A percentile compares a stretch with the other conserved stretches of the same genome.
phyloP scores from a whole-genome alignment of 1,140 invertebrate species.

The Chlorops oryzae region DNA sequence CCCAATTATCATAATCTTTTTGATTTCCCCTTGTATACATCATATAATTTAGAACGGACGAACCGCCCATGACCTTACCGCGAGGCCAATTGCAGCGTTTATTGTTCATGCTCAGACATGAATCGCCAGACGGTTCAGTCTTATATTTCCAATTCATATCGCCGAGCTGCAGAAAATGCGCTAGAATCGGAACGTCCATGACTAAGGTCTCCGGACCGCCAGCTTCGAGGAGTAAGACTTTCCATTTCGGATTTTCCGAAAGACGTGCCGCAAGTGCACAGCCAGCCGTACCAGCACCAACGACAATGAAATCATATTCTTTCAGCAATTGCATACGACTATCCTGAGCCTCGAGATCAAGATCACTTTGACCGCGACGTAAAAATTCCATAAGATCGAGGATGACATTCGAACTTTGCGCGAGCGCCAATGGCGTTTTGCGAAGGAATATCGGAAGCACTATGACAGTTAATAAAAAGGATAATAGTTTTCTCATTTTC shows the following conservation, averaged over 20 bases:
- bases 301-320: constrained; percentile 56
- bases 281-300: constrained; percentile 69
- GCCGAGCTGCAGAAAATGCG: constrained; percentile 53
- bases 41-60: constrained; percentile 83
- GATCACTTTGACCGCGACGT: constrained; percentile 21
- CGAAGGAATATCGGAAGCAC: too few species aligned
- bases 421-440: too few species aligned
- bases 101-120: constrained; percentile 39
- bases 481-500: too few species aligned
- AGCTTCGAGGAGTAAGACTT: constrained; percentile 62
- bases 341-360: constrained; percentile 40
- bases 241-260: constrained; percentile 53
- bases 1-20: constrained; percentile 74
- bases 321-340: constrained; percentile 17
- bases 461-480: too few species aligned
- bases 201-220: constrained; percentile 53
- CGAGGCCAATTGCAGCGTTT: constrained; percentile 62
- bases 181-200: constrained; percentile 60
- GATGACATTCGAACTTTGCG: constrained; percentile 22
- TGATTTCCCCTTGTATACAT: constrained; percentile 74
- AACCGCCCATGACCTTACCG: constrained; percentile 76
- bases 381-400: constrained; percentile 20
- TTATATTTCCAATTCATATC: constrained; percentile 60
- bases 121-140: constrained; percentile 51
- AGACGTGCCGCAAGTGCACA: constrained; percentile 58